phyloP scores from a whole-genome alignment of 2,797 vertebrate genomes.

The Ibycter americanus region DNA sequence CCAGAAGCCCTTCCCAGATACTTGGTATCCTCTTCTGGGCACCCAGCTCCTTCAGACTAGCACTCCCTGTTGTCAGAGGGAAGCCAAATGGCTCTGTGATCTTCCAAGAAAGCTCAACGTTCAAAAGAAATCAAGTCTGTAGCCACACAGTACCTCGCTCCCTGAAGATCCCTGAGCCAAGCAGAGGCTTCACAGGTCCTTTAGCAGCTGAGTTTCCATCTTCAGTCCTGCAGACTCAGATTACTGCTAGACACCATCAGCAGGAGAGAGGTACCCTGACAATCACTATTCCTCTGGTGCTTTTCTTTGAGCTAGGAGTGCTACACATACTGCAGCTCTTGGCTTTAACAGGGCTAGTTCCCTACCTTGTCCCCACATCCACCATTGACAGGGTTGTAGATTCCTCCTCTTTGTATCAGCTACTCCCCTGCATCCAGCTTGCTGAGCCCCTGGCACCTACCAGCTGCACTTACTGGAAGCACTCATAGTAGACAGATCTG shows the following conservation, averaged over 20 bases:
- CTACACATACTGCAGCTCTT: background rate
- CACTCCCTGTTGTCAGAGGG: background rate
- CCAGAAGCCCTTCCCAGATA: background rate
- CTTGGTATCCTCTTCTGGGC: background rate
- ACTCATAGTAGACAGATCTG: background rate
- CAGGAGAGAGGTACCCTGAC: background rate
- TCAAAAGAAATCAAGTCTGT: background rate
- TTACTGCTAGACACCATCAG: background rate
- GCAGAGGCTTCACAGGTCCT: background rate
- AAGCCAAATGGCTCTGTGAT: background rate
- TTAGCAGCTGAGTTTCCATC: background rate
- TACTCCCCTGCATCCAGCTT: accelerated
- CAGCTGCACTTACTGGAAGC: background rate
- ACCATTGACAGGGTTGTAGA: background rate
- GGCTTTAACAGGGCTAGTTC: background rate
- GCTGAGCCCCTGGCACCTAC: background rate
- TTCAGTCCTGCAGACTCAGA: background rate
- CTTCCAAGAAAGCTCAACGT: background rate
- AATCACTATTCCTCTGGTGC: accelerated
- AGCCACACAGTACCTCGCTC: background rate
- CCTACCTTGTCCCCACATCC: background rate
- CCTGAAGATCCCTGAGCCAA: background rate
- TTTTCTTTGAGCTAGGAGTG: background rate
- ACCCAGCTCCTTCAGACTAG: background rate
- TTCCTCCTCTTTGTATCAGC: background rate